These are phyloP conservation scores for Gorsachius magnificus DNA, from an alignment of 2,797 vertebrate species.

Conservation along the genomic window DNA sequence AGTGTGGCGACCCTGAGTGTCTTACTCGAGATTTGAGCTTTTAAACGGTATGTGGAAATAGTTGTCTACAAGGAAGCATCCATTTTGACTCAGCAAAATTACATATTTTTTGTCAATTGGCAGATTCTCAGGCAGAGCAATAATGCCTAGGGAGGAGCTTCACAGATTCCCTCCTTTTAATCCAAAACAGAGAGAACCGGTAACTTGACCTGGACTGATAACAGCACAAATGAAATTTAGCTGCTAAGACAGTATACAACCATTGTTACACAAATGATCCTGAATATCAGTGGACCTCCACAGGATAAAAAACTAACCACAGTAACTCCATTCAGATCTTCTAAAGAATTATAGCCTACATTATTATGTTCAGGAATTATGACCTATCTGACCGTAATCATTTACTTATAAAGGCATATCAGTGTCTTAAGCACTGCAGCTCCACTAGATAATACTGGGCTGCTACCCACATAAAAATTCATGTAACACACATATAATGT, in stretches of 20 bases:
- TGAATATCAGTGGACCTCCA: neutral
- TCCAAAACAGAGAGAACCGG: neutral
- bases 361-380: neutral
- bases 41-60: neutral
- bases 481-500: neutral
- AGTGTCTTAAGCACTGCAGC: neutral
- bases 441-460: neutral
- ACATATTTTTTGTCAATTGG: neutral
- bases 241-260: neutral
- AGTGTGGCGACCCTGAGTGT: neutral
- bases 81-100: neutral
- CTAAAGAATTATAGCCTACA: neutral
- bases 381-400: fast-evolving
- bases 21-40: neutral
- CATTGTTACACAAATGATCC: neutral
- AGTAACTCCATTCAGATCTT: neutral
- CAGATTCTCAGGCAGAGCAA: neutral
- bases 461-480: neutral
- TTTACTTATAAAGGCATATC: neutral
- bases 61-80: neutral
- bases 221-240: neutral
- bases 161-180: neutral
- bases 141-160: neutral
- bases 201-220: neutral
- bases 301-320: neutral